phyloP scores from a whole-genome alignment of 1,140 invertebrate species.

The Hylyphantes graminicola region DNA sequence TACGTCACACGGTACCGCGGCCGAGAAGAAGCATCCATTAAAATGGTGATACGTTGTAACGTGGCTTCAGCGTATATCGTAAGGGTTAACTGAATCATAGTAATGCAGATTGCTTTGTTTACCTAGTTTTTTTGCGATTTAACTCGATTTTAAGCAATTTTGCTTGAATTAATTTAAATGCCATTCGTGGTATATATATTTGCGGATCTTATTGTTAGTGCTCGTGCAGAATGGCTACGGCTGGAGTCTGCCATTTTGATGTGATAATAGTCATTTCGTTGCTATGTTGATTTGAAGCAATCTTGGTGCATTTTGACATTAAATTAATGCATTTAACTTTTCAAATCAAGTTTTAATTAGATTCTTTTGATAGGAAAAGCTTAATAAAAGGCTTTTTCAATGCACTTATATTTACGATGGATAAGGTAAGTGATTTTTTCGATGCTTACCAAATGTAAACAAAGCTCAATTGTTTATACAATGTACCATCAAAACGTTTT shows the following conservation, averaged over 20 bases:
- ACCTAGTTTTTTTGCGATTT: not conserved
- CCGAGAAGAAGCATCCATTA: constrained; percentile 28
- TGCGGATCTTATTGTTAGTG: not conserved
- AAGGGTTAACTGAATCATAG: not conserved
- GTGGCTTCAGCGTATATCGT: constrained; percentile 25
- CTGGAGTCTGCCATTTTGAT: constrained; percentile 49
- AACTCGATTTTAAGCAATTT: not conserved
- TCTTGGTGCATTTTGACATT: not conserved
- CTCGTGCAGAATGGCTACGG: constrained; percentile 5
- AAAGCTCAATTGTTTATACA: not conserved
- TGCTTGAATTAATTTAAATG: not conserved
- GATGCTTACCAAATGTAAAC: constrained; percentile 10
- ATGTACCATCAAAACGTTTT: not conserved
- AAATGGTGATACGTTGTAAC: constrained; percentile 45
- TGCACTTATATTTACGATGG: constrained; percentile 7
- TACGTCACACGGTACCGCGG: constrained; percentile 21
- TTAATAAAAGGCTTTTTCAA: too few species aligned
- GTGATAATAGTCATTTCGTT: not conserved
- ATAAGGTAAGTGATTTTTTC: constrained; percentile 32
- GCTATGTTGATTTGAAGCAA: not conserved
- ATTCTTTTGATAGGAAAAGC: too few species aligned
- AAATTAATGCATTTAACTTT: not conserved
- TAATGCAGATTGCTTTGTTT: not conserved
- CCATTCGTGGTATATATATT: not conserved
- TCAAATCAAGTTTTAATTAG: not conserved